Percentiles rank a stretch among this genome's conserved stretches.
phyloP scores from a whole-genome alignment of 2,888 invertebrate species.

The Sesia apiformis region DNA sequence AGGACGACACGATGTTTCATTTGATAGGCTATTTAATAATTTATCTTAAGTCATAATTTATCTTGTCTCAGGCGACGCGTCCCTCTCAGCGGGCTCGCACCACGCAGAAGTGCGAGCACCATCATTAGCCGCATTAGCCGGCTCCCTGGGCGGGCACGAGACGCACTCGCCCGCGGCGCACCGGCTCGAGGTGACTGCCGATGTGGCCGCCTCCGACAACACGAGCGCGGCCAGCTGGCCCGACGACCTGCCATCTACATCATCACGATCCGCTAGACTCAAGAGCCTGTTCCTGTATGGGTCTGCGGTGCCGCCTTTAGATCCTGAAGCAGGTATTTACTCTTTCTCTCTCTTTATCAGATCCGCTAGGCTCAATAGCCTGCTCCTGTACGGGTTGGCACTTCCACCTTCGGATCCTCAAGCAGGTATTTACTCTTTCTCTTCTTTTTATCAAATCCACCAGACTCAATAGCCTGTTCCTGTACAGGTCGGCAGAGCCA shows the following conservation, averaged over 20 bases:
- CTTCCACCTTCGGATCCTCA: constrained; percentile 36
- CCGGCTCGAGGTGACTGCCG: constrained; percentile 45
- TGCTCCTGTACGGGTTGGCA: constrained; percentile 55
- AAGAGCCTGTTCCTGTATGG: constrained; percentile 61
- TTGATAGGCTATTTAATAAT: background rate
- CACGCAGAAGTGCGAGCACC: constrained; percentile 47
- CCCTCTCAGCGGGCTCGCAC: constrained; percentile 54
- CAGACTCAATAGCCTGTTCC: constrained; percentile 48
- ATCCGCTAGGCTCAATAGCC: constrained; percentile 41
- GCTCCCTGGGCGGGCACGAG: constrained; percentile 54
- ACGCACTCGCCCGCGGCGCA: constrained; percentile 15
- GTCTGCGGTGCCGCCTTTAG: constrained; percentile 39
- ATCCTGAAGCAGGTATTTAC: constrained; percentile 21
- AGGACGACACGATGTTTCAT: background rate
- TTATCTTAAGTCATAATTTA: background rate
- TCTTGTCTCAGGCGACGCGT: constrained; percentile 48
- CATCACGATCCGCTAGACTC: constrained; percentile 42
- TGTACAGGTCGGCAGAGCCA: constrained; percentile 50
- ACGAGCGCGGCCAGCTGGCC: constrained; percentile 40
- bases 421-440: too few relatives aligned
- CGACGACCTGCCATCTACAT: constrained; percentile 45
- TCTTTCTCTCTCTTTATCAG: constrained; percentile 7
- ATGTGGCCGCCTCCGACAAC: constrained; percentile 38
- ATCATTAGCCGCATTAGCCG: constrained; percentile 60
- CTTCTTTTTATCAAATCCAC: constrained; percentile 49